A percentile compares a stretch with the other conserved stretches of the same genome.
Evolutionary conservation across 2,113 vertebrate genomes (phyloP).

Genomic region (Grammomys surdaster): DNA sequence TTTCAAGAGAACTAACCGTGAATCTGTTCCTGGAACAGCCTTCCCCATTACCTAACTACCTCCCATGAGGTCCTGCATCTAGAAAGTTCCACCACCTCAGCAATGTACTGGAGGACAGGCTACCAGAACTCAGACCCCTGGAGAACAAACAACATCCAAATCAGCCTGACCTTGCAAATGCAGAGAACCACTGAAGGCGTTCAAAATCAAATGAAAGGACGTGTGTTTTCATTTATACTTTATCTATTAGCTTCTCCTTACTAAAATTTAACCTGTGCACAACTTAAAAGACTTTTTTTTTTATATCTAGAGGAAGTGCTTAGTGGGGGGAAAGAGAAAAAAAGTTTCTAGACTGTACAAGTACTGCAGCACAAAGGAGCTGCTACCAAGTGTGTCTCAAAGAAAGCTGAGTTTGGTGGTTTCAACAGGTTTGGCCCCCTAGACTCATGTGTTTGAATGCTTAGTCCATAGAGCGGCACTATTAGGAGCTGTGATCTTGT

Average conservation of each 20-base stretch:
- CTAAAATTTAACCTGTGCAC: background rate
- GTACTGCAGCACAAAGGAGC: background rate
- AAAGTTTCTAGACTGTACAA: background rate
- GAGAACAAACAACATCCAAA: background rate
- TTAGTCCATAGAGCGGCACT: too few relatives aligned
- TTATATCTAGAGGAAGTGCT: background rate
- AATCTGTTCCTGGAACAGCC: too few relatives aligned
- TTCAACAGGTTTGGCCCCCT: too few relatives aligned
- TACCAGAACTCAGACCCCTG: background rate
- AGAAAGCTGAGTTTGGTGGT: background rate
- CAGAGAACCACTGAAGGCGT: background rate
- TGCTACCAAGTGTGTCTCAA: background rate
- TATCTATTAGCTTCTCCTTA: background rate
- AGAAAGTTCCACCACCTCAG: background rate
- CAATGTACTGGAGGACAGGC: background rate
- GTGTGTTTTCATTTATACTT: background rate
- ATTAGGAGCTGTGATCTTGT: too few relatives aligned
- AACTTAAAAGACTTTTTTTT: conserved; percentile 52
- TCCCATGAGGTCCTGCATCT: background rate
- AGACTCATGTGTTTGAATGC: too few relatives aligned
- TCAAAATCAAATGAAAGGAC: background rate
- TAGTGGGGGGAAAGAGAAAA: background rate
- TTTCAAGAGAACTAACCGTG: background rate
- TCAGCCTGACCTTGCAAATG: background rate
- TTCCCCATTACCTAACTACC: background rate